Conservation (phyloP, 2,797 vertebrate genomes). For the Ctenosaura bakeri region DNA sequence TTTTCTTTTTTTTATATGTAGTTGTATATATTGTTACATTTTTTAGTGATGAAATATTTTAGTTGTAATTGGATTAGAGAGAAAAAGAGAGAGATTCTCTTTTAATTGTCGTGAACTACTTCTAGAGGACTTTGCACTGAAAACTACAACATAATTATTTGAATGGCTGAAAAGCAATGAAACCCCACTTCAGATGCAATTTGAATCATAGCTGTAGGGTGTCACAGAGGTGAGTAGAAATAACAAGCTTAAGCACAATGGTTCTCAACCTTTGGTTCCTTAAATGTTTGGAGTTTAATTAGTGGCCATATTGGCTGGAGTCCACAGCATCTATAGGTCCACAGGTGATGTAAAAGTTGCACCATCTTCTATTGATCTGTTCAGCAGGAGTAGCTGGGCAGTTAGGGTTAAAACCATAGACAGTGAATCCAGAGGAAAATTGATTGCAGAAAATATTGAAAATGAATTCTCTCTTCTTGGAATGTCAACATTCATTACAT, state of each 20-base stretch:
- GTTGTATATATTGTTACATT: not conserved
- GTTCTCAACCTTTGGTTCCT: too few relatives aligned
- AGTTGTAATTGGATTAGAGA: not conserved
- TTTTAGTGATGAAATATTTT: not conserved
- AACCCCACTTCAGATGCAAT: not conserved
- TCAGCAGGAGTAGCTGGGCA: not conserved
- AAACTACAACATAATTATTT: not conserved
- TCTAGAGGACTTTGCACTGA: not conserved
- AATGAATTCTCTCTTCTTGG: not conserved
- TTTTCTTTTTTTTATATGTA: too few relatives aligned
- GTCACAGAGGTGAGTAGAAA: not conserved
- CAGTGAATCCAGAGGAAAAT: not conserved
- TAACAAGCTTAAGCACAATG: not conserved
- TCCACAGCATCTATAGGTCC: too few relatives aligned
- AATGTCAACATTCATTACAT: too few relatives aligned
- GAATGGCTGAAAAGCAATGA: not conserved
- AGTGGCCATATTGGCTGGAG: too few relatives aligned
- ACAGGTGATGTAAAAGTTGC: not conserved
- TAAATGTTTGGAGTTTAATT: too few relatives aligned
- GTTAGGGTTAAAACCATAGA: not conserved
- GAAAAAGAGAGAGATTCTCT: not conserved
- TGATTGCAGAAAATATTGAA: not conserved
- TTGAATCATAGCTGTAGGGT: not conserved
- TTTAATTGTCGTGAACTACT: not conserved
- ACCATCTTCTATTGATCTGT: not conserved